Conservation (phyloP, 2,888 invertebrate genomes). For the Boloria selene region DNA sequence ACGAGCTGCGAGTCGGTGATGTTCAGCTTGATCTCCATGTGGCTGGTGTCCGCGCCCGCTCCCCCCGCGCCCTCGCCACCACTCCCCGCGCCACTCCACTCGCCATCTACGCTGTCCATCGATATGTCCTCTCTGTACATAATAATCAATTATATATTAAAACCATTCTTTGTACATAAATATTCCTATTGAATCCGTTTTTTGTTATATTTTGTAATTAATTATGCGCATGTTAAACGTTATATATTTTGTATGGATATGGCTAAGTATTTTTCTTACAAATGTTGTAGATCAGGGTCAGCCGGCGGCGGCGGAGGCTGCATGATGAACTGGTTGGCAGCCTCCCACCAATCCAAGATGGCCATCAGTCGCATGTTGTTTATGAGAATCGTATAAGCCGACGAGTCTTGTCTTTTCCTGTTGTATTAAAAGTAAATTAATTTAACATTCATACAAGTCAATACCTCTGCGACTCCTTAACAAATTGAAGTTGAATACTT, state of each 20-base stretch:
- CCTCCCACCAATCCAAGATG: constrained; percentile 96
- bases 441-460: too few relatives aligned
- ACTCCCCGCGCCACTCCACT: constrained; percentile 19
- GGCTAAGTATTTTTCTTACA: constrained; percentile 45
- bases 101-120: constrained; percentile 32
- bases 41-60: constrained; percentile 48
- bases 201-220: too few relatives aligned
- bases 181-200: too few relatives aligned
- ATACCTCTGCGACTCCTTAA: too few relatives aligned
- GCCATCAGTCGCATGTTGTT: constrained; percentile 98
- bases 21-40: constrained; percentile 94
- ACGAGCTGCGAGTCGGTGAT: constrained; percentile 98
- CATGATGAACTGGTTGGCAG: constrained; percentile 90
- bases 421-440: background rate
- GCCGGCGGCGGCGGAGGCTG: constrained; percentile 69
- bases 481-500: too few relatives aligned
- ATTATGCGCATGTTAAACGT: too few relatives aligned
- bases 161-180: too few relatives aligned
- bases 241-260: too few relatives aligned
- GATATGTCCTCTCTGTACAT: constrained; percentile 47
- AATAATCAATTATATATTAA: too few relatives aligned
- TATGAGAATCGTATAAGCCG: constrained; percentile 92
- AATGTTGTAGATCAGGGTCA: constrained; percentile 57
- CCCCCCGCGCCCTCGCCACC: constrained; percentile 18
- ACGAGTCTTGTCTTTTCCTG: constrained; percentile 85